Percentiles rank a stretch among this genome's conserved stretches.
phyloP scores from a whole-genome alignment of 2,888 invertebrate genomes.

The Melinopterus prodromus region DNA sequence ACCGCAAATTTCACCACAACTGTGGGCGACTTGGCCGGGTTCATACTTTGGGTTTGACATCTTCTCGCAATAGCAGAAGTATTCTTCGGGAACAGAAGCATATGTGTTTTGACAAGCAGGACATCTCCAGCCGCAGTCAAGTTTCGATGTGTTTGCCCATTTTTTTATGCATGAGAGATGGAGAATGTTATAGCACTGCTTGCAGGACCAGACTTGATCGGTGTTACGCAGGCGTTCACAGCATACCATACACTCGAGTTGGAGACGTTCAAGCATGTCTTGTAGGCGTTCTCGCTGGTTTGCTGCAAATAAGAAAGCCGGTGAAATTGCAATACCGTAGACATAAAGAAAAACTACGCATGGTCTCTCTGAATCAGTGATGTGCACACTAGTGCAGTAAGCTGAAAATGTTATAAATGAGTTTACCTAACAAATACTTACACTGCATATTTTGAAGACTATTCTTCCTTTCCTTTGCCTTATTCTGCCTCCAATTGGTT shows the following conservation, averaged over 20 bases:
- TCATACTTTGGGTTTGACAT: conserved; percentile 77
- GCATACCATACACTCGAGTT: conserved; percentile 94
- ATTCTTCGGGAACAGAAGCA: conserved; percentile 77
- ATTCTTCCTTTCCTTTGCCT: conserved; percentile 26
- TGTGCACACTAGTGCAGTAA: neutral
- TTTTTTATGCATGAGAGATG: conserved; percentile 90
- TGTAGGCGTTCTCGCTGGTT: conserved; percentile 86
- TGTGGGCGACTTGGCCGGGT: conserved; percentile 84
- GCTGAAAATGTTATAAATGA: conserved; percentile 23
- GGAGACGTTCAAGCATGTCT: conserved; percentile 82
- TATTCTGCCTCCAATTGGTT: conserved; percentile 28
- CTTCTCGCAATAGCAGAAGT: conserved; percentile 92
- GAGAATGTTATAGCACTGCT: conserved; percentile 90
- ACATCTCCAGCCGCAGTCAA: conserved; percentile 89
- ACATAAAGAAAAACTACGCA: no score
- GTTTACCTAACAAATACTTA: conserved; percentile 14
- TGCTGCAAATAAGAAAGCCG: conserved; percentile 61
- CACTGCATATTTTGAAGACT: conserved; percentile 34
- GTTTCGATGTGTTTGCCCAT: conserved; percentile 87
- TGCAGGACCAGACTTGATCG: conserved; percentile 90
- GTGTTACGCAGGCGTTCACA: conserved; percentile 84
- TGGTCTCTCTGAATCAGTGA: no score
- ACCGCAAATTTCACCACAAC: conserved; percentile 90
- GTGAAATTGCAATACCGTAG: conserved; percentile 15
- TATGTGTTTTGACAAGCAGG: conserved; percentile 93